Percentiles rank a stretch among this genome's conserved stretches.
phyloP scores from a whole-genome alignment of 2,888 invertebrate genomes.

The Eilema sororculum region DNA sequence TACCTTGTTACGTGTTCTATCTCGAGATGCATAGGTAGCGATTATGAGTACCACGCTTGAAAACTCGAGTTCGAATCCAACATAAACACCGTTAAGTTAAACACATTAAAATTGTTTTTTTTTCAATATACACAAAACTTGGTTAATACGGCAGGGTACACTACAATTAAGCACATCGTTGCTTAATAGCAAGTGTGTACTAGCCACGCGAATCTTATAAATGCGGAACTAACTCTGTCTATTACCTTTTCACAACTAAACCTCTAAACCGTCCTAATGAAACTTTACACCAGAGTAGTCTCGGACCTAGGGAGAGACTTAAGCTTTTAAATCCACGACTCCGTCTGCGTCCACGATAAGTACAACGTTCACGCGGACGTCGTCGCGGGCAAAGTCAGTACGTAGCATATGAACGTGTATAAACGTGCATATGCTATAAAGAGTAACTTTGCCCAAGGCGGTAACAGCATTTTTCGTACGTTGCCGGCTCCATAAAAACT shows the following conservation, averaged over 20 bases:
- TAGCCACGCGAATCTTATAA: neutral
- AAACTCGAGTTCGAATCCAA: neutral
- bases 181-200: no score
- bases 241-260: neutral
- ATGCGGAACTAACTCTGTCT: neutral
- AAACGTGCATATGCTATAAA: neutral
- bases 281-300: neutral
- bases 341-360: neutral
- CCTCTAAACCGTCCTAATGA: neutral
- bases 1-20: no score
- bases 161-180: no score
- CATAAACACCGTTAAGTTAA: neutral
- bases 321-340: constrained; percentile 4
- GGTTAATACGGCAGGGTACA: neutral
- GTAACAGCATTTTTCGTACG: neutral
- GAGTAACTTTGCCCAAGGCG: neutral
- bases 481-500: no score
- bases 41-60: neutral
- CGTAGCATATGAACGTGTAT: neutral
- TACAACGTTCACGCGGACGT: neutral
- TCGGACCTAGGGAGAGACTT: neutral
- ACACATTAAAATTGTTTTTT: no score
- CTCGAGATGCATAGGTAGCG: neutral
- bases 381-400: neutral
- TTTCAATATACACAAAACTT: neutral